Evolutionary conservation across 1,140 invertebrate genomes (phyloP).

Genomic region (Rhopalosiphum padi): DNA sequence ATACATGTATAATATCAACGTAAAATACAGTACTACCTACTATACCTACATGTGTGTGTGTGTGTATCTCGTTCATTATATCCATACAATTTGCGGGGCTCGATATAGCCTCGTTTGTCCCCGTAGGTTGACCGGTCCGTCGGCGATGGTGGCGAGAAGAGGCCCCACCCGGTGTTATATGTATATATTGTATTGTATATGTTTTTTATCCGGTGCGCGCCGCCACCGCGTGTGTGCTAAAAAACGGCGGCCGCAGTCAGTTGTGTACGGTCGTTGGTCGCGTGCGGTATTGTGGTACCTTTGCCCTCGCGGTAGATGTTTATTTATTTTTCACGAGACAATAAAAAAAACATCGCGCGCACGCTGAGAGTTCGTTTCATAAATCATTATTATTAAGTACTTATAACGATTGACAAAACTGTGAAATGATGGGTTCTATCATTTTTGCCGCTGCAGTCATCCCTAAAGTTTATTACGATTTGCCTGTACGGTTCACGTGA

Average conservation of each 20-base stretch:
- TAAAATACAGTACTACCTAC: background rate
- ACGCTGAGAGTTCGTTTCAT: too few species aligned
- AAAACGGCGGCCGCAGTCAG: background rate
- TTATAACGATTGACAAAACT: background rate
- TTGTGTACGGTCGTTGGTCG: conserved; percentile 7
- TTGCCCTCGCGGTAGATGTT: background rate
- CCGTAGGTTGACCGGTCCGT: conserved; percentile 31
- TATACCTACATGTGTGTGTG: background rate
- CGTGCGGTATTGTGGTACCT: background rate
- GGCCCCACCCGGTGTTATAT: background rate
- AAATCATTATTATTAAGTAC: too few species aligned
- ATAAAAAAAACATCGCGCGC: background rate
- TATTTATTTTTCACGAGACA: background rate
- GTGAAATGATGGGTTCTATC: background rate
- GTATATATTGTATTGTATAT: background rate
- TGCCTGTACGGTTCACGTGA: conserved; percentile 1
- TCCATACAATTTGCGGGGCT: background rate
- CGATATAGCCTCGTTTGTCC: conserved; percentile 5
- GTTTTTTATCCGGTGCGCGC: background rate
- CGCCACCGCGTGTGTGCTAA: conserved; percentile 32
- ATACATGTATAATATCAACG: background rate
- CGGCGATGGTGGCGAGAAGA: background rate
- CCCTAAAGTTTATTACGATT: background rate
- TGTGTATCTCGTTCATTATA: background rate
- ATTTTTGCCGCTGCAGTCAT: background rate